Evolutionary conservation across 2,113 vertebrate genomes (phyloP).

Genomic region (Notothenia coriiceps): DNA sequence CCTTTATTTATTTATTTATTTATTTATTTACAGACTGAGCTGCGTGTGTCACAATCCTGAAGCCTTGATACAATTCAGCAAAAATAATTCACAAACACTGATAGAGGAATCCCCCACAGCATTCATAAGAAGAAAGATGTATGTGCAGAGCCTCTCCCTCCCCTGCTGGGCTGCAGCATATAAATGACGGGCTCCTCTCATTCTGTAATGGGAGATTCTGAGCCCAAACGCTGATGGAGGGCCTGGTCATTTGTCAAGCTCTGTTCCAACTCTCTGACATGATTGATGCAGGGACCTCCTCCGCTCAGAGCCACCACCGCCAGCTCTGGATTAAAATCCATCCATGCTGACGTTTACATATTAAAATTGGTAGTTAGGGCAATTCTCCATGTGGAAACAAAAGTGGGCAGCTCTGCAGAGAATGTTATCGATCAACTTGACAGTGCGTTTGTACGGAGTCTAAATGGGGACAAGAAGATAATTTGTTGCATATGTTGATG

Average conservation of each 20-base stretch:
- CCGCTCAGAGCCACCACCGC: conserved; percentile 66
- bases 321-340: conserved; percentile 79
- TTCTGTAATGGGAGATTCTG: conserved; percentile 49
- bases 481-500: conserved; percentile 35
- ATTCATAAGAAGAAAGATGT: conserved; percentile 38
- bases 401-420: conserved; percentile 38
- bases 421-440: conserved; percentile 70
- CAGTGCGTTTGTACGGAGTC: conserved; percentile 32
- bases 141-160: conserved; percentile 16
- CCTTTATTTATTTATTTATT: too few species aligned
- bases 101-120: conserved; percentile 12
- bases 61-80: conserved; percentile 7
- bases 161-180: conserved; percentile 31
- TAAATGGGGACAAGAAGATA: conserved; percentile 36
- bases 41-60: not conserved
- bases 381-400: conserved; percentile 73
- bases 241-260: conserved; percentile 76
- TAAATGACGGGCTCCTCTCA: conserved; percentile 55
- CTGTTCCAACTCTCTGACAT: conserved; percentile 58
- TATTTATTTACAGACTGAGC: conserved; percentile 27
- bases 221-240: conserved; percentile 59
- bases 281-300: conserved; percentile 71
- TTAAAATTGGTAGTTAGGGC: conserved; percentile 75
- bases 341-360: conserved; percentile 80
- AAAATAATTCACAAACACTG: conserved; percentile 24